Base-by-base conservation (phyloP, 2,113 vertebrate species). In the Dipodomys ordii region DNA sequence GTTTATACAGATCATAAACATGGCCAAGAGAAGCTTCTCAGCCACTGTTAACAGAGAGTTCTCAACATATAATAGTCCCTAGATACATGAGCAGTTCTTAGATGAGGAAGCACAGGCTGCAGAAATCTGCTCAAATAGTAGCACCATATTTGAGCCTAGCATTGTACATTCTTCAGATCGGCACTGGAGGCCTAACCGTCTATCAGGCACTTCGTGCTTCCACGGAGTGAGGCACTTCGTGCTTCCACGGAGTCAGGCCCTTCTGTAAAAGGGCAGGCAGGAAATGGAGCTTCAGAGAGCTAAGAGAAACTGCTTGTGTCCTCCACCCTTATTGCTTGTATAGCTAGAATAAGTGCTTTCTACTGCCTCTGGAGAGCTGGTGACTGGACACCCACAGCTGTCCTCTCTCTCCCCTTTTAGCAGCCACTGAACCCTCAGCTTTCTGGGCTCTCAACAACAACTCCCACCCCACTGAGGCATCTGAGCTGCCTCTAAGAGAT, bases 371-470 rank as follows among this genome's bases (percentile, higher is more conserved):
- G 7, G 60, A 65, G 65, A 62, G 13, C 67, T 49, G 4, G n/a
- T 73, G n/a, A 0, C 67, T 49, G 6, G 10, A n/a, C 9, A 39
- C 0, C 23, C 22, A 39, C 2, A 60, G 3, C 0, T 23, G 4
- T 64, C 23, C 22, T 88, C 35, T 11, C 8, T 16, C 23, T 65
- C 44, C 18, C 8, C 44, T 49, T 69, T 73, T 28, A 72, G 35
- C 10, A 8, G 15, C 9, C 16, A 18, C 53, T 73, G n/a, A 69
- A 71, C 3, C 30, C 49, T 25, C 13, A 20, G 5, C 39, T 39
- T 39, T 5, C 39, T 39, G 39, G 15, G 44, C 28, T 65, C 39
- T 57, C 62, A 4, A 19, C 57, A 4, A 19, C 57, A 77, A 77
- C 73, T 16, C 9, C 60, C 16, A 80, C 3, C 53, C 53, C 53